These are phyloP conservation scores for Phaonia tiefii DNA, from an alignment of 2,888 invertebrate genomes.

Conservation along the genomic window DNA sequence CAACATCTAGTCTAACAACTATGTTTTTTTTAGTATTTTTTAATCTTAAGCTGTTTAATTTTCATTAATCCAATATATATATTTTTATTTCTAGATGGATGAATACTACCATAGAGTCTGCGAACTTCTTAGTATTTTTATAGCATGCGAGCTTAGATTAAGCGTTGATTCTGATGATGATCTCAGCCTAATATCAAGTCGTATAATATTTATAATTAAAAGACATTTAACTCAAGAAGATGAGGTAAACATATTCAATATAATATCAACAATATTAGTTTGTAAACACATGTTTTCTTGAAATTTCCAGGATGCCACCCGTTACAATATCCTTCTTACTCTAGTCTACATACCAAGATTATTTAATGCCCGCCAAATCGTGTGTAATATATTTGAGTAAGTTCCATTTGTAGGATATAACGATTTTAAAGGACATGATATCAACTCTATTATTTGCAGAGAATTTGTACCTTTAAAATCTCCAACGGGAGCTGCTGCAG, in stretches of 20 bases:
- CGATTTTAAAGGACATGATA: background rate
- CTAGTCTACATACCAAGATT: conserved; percentile 72
- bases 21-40: too few relatives aligned
- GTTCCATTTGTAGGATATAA: conserved; percentile 8
- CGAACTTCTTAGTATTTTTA: conserved; percentile 72
- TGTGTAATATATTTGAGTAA: conserved; percentile 72
- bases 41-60: too few relatives aligned
- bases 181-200: conserved; percentile 66
- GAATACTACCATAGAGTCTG: conserved; percentile 71
- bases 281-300: too few relatives aligned
- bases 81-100: too few relatives aligned
- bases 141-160: conserved; percentile 72
- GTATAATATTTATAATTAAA: conserved; percentile 70
- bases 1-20: too few relatives aligned
- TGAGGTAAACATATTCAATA: conserved; percentile 40
- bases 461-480: conserved; percentile 54
- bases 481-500: conserved; percentile 51
- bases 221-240: conserved; percentile 67
- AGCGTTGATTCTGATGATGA: conserved; percentile 69
- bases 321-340: conserved; percentile 51
- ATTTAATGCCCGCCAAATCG: conserved; percentile 72
- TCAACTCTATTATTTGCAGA: conserved; percentile 20
- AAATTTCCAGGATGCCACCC: conserved; percentile 53
- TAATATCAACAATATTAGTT: background rate
- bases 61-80: too few relatives aligned